These are phyloP conservation scores for Rhinichthys osculus DNA, from an alignment of 2,797 vertebrate species.

Conservation along the genomic window DNA sequence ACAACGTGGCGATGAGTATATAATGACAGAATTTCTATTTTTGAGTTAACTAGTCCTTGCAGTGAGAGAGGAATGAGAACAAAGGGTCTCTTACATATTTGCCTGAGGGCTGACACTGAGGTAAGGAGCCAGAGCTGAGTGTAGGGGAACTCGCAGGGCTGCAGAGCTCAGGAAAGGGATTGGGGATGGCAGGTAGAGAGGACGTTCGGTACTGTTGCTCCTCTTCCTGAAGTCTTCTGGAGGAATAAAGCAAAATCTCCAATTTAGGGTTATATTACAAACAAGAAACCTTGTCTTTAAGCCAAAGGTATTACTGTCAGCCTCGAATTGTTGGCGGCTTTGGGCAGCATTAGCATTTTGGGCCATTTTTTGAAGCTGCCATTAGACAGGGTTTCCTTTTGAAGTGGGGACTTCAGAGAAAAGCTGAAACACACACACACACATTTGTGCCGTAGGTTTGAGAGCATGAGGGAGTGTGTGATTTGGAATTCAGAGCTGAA, in stretches of 20 bases:
- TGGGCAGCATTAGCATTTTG: slow-evolving; percentile 38
- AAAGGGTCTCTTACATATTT: slow-evolving; percentile 72
- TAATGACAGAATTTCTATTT: background rate
- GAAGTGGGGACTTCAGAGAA: slow-evolving; percentile 39
- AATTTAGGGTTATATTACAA: background rate
- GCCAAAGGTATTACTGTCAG: slow-evolving; percentile 2
- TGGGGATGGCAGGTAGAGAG: slow-evolving; percentile 95
- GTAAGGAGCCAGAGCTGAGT: slow-evolving; percentile 87
- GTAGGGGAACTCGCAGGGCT: slow-evolving; percentile 87
- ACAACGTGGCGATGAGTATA: background rate
- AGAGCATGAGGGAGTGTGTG: slow-evolving; percentile 19
- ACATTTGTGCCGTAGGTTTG: slow-evolving; percentile 18
- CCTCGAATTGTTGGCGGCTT: background rate
- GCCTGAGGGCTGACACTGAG: slow-evolving; percentile 83
- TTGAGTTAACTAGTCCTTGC: background rate
- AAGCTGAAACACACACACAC: slow-evolving; percentile 20
- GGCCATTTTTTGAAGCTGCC: slow-evolving; percentile 14
- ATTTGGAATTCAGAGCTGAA: slow-evolving; percentile 18
- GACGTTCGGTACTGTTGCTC: slow-evolving; percentile 92
- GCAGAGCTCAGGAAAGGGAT: slow-evolving; percentile 96
- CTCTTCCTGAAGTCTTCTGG: slow-evolving; percentile 91
- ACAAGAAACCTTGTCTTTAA: slow-evolving; percentile 1
- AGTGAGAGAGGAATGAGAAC: background rate
- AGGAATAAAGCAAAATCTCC: slow-evolving; percentile 20
- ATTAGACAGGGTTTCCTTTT: slow-evolving; percentile 35